Conservation (phyloP, 2,888 invertebrate genomes). For the Epirrhoe tristata region DNA sequence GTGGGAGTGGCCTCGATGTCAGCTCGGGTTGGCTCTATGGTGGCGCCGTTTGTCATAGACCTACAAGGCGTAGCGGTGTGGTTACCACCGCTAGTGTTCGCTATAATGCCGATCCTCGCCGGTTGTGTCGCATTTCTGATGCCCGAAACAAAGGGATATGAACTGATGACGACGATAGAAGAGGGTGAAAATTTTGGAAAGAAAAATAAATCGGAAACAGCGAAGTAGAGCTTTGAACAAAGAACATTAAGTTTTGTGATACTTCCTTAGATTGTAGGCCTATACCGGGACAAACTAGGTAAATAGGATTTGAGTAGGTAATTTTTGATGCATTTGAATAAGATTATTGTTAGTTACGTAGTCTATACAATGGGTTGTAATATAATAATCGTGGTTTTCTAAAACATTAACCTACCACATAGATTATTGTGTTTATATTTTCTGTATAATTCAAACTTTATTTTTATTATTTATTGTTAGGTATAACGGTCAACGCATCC, state of each 20-base stretch:
- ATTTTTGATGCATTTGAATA: background rate
- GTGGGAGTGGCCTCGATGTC: constrained; percentile 95
- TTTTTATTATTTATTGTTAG: too few species aligned
- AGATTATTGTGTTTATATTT: too few species aligned
- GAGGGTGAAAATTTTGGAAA: constrained; percentile 89
- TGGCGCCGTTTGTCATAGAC: constrained; percentile 92
- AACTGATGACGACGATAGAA: constrained; percentile 91
- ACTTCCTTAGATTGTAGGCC: background rate
- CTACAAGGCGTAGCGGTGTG: constrained; percentile 79
- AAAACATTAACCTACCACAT: too few species aligned
- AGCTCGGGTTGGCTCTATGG: constrained; percentile 94
- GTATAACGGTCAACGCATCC: too few species aligned
- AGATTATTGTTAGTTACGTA: too few species aligned
- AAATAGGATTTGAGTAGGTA: background rate
- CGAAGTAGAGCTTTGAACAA: constrained; percentile 4
- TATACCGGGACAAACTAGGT: background rate
- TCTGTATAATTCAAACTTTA: too few species aligned
- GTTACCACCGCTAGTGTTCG: constrained; percentile 90
- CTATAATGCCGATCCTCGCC: constrained; percentile 87
- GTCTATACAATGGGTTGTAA: too few species aligned
- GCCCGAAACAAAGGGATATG: constrained; percentile 92
- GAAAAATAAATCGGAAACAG: constrained; percentile 37
- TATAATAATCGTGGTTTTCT: too few species aligned
- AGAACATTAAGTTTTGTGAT: constrained; percentile 3
- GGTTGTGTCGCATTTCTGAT: constrained; percentile 84